Base-by-base conservation (phyloP, 2,797 vertebrate genomes). In the Phoebastria nigripes region DNA sequence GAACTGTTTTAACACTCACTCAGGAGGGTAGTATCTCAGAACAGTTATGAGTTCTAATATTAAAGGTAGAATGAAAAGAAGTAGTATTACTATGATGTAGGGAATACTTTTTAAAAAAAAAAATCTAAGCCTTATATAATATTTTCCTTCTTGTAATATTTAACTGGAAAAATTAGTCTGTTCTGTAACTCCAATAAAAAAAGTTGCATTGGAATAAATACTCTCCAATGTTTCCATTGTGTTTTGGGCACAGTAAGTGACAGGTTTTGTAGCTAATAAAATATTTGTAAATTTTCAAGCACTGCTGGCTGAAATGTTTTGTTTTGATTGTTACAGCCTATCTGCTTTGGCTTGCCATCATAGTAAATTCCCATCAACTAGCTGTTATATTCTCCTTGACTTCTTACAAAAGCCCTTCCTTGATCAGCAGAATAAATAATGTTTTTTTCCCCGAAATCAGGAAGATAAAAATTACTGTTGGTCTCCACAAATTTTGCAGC, bases 21-120 rank as follows among this genome's bases (percentile, higher is more conserved):
- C 79, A 88, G 12, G 77, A 77, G 86, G 51, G 55, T 25, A 73
- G 31, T 92, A 93, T 94, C 74, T 89, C 77, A 85, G 56, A 93
- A 49, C 35, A 92, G 73, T 83, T 89, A 77, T 5, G 44, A 92
- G 37, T 62, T 88, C 51, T 82, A 86, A 69, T 70, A 87, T 87
- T 90, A 72, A 87, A 88, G 42, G 63, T 33, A 77, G 65, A 80
- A 89, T 1, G 1, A 93, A 86, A 94, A 93, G 71, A 70, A 94
- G 51, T 62, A 61, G 9, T 41, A 49, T 95, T 91, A 92, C 20
- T 80, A 10, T 78, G 52, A 82, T 31, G 29, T 81, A 41, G 90
- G 82, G 76, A 95, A 91, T 91, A 76, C 2, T 62, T 47, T 67
- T 24, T 52, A 63, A 7, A 4, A 35, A 52, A 33, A 37, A 67